Evolutionary conservation across 2,113 vertebrate species (phyloP).

Genomic region (Myrmophylax atrothorax): DNA sequence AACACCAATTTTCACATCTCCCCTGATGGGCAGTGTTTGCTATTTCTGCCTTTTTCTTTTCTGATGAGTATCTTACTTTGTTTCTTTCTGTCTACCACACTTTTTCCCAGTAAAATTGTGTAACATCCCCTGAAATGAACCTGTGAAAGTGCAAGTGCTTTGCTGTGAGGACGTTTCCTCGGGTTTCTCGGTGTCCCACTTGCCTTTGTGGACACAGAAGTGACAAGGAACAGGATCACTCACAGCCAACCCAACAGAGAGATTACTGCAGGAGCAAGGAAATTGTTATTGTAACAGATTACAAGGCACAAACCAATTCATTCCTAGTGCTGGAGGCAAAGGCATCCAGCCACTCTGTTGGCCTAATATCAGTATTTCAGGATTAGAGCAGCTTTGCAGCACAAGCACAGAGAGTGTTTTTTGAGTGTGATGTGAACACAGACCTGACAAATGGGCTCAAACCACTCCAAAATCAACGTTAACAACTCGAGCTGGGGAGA

Average conservation of each 20-base stretch:
- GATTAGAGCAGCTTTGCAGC: background rate
- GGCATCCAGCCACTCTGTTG: background rate
- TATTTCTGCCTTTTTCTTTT: background rate
- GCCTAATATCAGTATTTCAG: slow-evolving; percentile 16
- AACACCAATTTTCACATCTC: background rate
- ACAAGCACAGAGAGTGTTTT: background rate
- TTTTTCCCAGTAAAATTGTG: background rate
- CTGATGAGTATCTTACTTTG: background rate
- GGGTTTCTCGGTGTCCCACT: background rate
- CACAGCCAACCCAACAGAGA: background rate
- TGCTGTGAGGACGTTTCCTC: background rate
- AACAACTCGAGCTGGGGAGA: background rate
- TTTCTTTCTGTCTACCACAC: background rate
- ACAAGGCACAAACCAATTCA: background rate
- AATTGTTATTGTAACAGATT: background rate
- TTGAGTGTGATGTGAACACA: background rate
- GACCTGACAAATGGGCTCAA: background rate
- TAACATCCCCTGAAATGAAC: background rate
- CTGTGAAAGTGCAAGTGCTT: background rate
- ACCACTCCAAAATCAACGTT: background rate
- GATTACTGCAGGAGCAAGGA: background rate
- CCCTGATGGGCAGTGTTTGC: background rate
- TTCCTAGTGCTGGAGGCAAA: background rate
- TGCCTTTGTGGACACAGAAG: background rate
- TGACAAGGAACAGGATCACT: background rate